Percentiles rank a stretch among this genome's conserved stretches.
Conservation (phyloP, 2,888 invertebrate genomes). For the Cephus nigrinus region DNA sequence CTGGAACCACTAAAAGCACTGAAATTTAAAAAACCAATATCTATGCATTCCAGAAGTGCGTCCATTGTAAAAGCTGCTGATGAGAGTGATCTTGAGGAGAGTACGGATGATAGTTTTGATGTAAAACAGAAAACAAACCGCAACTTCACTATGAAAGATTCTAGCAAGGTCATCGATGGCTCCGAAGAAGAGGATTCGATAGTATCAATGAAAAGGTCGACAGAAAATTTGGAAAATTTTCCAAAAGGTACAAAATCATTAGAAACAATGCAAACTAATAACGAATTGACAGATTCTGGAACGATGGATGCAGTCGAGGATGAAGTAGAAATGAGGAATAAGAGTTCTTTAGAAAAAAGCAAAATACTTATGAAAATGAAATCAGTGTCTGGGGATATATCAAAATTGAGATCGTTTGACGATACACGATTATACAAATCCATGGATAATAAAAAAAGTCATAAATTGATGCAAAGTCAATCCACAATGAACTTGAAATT, state of each 20-base stretch:
- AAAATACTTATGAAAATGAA: neutral
- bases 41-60: conserved; percentile 12
- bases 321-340: neutral
- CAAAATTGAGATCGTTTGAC: neutral
- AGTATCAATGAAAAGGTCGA: neutral
- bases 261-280: neutral
- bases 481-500: neutral
- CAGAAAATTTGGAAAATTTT: neutral
- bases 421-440: neutral
- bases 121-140: conserved; percentile 5
- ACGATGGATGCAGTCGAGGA: neutral
- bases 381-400: neutral
- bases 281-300: neutral
- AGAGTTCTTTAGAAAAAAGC: neutral
- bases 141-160: neutral
- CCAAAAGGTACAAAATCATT: neutral
- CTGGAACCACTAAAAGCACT: conserved; percentile 56
- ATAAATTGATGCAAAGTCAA: neutral
- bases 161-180: neutral
- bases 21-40: conserved; percentile 32
- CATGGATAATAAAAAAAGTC: neutral
- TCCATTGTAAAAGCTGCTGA: conserved; percentile 11
- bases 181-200: neutral
- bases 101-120: conserved; percentile 7
- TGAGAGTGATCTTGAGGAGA: conserved; percentile 5